These are phyloP conservation scores for Lindbergichthys nudifrons DNA, from an alignment of 2,797 vertebrate genomes.

Conservation along the genomic window DNA sequence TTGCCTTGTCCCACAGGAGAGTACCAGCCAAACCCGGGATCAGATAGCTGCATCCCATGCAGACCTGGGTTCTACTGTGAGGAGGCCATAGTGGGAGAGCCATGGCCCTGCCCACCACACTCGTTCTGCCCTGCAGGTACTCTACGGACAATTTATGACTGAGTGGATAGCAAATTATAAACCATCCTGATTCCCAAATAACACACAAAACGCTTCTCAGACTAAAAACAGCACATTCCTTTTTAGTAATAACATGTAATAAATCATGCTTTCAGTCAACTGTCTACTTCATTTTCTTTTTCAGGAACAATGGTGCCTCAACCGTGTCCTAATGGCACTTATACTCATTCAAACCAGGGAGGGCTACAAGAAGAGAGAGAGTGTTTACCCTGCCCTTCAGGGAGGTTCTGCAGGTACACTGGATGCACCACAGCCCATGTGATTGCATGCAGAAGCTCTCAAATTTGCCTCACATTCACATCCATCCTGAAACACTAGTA, in stretches of 20 bases:
- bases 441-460: background rate
- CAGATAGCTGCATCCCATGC: constrained; percentile 87
- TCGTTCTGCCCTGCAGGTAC: constrained; percentile 90
- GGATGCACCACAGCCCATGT: background rate
- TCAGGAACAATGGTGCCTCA: constrained; percentile 85
- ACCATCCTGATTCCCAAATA: background rate
- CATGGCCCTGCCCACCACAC: constrained; percentile 88
- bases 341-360: constrained; percentile 78
- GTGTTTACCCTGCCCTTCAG: constrained; percentile 89
- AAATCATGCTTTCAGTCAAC: background rate
- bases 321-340: constrained; percentile 90
- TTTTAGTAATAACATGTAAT: background rate
- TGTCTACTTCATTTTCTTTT: constrained; percentile 11
- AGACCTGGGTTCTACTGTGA: constrained; percentile 92
- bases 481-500: background rate
- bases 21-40: constrained; percentile 89
- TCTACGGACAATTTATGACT: background rate
- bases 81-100: constrained; percentile 83
- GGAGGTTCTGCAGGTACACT: constrained; percentile 90
- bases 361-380: constrained; percentile 88
- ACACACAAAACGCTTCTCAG: background rate
- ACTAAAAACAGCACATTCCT: background rate
- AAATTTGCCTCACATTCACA: constrained; percentile 10
- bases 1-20: constrained; percentile 87
- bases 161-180: background rate